phyloP scores from a whole-genome alignment of 2,888 invertebrate genomes.

The Calliscelio sp. region DNA sequence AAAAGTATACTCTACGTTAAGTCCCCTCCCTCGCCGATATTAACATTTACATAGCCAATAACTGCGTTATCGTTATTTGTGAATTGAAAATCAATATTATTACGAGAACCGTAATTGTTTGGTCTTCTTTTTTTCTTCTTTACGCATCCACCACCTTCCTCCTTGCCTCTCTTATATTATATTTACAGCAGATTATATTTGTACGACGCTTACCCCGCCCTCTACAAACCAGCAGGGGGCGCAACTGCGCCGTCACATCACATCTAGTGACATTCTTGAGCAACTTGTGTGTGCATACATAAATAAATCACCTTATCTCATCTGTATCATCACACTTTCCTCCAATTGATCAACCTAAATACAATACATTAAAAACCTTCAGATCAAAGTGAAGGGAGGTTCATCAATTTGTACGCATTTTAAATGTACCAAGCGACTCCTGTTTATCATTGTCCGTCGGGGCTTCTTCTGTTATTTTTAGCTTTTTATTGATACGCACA shows the following conservation, averaged over 20 bases:
- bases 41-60: slow-evolving; percentile 11
- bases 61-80: slow-evolving; percentile 1
- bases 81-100: slow-evolving; percentile 24
- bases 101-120: slow-evolving; percentile 28
- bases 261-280: slow-evolving; percentile 22
- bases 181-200: slow-evolving; percentile 32
- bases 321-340: no score
- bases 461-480: not conserved
- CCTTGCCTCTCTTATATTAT: not conserved
- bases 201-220: slow-evolving; percentile 29
- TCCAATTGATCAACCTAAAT: no score
- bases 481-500: not conserved
- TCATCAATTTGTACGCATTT: slow-evolving; percentile 22
- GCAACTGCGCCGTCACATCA: slow-evolving; percentile 17
- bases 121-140: slow-evolving; percentile 6
- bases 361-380: no score
- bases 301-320: no score
- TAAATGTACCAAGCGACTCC: not conserved
- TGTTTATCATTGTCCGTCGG: not conserved
- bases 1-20: no score
- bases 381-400: not conserved
- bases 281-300: slow-evolving; percentile 32
- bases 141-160: not conserved
- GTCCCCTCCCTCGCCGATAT: no score
- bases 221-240: slow-evolving; percentile 29